These are phyloP conservation scores for Lepisosteus osseus DNA, from an alignment of 2,113 vertebrate genomes.

Conservation along the genomic window DNA sequence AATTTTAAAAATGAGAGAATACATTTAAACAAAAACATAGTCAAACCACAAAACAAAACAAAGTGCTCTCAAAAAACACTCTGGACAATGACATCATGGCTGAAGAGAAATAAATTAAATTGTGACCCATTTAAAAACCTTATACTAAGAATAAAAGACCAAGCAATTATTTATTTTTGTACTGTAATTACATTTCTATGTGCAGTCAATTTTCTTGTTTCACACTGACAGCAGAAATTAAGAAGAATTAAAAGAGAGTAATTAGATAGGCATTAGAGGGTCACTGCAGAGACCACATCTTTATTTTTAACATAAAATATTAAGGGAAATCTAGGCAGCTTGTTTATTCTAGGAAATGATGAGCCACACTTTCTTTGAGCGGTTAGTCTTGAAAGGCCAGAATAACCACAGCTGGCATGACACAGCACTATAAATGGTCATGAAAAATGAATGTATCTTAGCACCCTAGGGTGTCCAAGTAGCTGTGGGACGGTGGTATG, in stretches of 20 bases:
- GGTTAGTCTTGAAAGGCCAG: neutral
- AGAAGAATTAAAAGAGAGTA: neutral
- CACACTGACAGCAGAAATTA: conserved; percentile 5
- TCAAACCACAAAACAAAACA: conserved; percentile 45
- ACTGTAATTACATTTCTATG: conserved; percentile 22
- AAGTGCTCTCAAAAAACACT: conserved; percentile 4
- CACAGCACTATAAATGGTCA: neutral
- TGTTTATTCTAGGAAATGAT: neutral
- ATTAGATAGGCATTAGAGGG: conserved; percentile 9
- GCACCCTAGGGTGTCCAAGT: conserved; percentile 1
- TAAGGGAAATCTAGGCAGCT: neutral
- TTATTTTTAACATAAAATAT: conserved; percentile 18
- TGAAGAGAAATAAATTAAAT: conserved; percentile 39
- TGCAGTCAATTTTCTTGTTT: conserved; percentile 10
- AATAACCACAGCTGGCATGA: neutral
- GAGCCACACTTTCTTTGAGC: conserved; percentile 4
- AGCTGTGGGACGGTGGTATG: conserved; percentile 1
- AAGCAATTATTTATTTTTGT: conserved; percentile 29
- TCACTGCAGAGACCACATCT: neutral
- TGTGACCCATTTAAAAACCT: neutral
- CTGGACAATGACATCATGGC: conserved; percentile 54
- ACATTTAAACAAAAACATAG: conserved; percentile 59
- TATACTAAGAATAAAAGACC: conserved; percentile 15
- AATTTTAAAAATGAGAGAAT: conserved; percentile 61
- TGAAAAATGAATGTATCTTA: neutral